Percentiles rank a stretch among this genome's conserved stretches.
Conservation (phyloP, 2,888 invertebrate species). For the Oxyteleia sp. region DNA sequence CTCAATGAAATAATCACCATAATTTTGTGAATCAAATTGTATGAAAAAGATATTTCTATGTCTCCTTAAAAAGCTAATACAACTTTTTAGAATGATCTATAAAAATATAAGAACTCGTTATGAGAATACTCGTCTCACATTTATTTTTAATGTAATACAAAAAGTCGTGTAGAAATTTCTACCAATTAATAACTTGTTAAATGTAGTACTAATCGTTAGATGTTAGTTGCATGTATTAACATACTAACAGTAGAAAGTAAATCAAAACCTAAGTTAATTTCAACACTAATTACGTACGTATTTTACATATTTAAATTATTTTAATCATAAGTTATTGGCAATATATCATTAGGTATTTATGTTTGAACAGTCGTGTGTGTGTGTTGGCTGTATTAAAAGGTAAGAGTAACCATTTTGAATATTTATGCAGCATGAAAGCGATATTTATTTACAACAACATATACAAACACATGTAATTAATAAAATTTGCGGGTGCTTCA, state of each 20-base stretch:
- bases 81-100: background rate
- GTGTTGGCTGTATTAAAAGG: slow-evolving; percentile 37
- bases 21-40: no score
- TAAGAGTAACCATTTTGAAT: slow-evolving; percentile 32
- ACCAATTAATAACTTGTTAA: slow-evolving; percentile 4
- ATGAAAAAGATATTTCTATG: no score
- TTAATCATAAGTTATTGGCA: slow-evolving; percentile 19
- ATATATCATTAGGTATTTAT: slow-evolving; percentile 32
- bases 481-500: slow-evolving; percentile 12
- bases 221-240: slow-evolving; percentile 13
- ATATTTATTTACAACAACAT: slow-evolving; percentile 9
- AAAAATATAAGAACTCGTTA: background rate
- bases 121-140: background rate
- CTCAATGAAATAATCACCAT: no score
- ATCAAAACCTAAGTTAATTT: slow-evolving; percentile 4
- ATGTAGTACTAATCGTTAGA: background rate
- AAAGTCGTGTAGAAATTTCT: background rate
- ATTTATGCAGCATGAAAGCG: slow-evolving; percentile 19
- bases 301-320: slow-evolving; percentile 17
- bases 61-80: background rate
- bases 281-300: slow-evolving; percentile 8
- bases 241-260: slow-evolving; percentile 17
- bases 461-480: slow-evolving; percentile 5
- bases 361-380: slow-evolving; percentile 18
- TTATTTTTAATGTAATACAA: background rate